Conservation (phyloP, 2,113 vertebrate species). For the Scomber japonicus region DNA sequence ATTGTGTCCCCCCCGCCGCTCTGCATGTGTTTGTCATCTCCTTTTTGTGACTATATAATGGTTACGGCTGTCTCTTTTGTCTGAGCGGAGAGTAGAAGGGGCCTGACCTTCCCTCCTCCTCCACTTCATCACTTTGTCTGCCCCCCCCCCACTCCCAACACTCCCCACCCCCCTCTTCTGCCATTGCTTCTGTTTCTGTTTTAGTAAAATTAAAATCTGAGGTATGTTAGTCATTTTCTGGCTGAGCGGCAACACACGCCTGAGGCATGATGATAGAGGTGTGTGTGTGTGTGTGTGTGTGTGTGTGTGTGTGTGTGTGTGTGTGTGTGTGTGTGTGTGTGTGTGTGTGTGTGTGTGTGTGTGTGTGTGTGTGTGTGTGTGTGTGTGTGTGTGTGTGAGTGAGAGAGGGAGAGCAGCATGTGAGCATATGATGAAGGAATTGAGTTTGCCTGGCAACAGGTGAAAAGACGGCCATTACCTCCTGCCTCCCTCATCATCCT, state of each 20-base stretch:
- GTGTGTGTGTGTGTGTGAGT: background rate
- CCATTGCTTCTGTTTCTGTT: slow-evolving; percentile 23
- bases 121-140: slow-evolving; percentile 25
- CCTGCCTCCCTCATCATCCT: slow-evolving; percentile 9
- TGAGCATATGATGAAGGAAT: slow-evolving; percentile 61
- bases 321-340: background rate
- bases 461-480: slow-evolving; percentile 45
- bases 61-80: slow-evolving; percentile 34
- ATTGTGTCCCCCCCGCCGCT: no score
- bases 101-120: slow-evolving; percentile 24
- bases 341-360: slow-evolving; percentile 1
- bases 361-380: no score
- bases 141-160: background rate
- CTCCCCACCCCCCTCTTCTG: background rate
- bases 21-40: background rate
- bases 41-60: slow-evolving; percentile 13
- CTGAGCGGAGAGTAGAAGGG: slow-evolving; percentile 26
- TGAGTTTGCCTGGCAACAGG: slow-evolving; percentile 78
- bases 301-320: no score
- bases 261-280: slow-evolving; percentile 24
- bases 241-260: slow-evolving; percentile 27
- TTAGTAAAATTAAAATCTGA: slow-evolving; percentile 36
- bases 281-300: background rate
- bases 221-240: slow-evolving; percentile 67
- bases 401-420: slow-evolving; percentile 16